Conservation (phyloP, 1,140 invertebrate species). For the Brachionus paranguensis region DNA sequence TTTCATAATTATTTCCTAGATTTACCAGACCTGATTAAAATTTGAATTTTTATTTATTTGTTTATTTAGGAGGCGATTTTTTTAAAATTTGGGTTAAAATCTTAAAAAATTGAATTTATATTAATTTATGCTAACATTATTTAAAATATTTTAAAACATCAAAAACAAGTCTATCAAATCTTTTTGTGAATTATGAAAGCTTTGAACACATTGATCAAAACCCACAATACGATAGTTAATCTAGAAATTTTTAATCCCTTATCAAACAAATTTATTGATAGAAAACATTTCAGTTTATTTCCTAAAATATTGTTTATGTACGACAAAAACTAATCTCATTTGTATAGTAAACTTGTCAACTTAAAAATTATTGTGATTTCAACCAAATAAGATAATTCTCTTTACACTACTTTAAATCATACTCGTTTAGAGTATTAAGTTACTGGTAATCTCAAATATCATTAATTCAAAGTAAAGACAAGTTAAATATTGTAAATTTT, state of each 20-base stretch:
- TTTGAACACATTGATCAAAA: neutral
- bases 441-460: neutral
- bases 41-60: neutral
- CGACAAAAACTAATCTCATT: neutral
- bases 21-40: neutral
- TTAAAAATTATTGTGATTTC: neutral
- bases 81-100: neutral
- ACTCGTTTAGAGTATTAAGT: conserved; percentile 6
- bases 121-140: neutral
- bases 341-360: neutral
- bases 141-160: neutral
- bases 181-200: neutral
- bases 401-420: conserved; percentile 3
- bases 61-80: neutral
- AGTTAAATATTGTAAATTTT: neutral
- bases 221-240: neutral
- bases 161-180: neutral
- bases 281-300: neutral
- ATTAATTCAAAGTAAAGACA: neutral
- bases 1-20: neutral
- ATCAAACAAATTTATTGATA: conserved; percentile 14
- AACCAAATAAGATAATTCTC: neutral
- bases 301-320: neutral
- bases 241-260: conserved; percentile 14
- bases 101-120: neutral